Evolutionary conservation across 2,797 vertebrate genomes (phyloP).

Genomic region (Meda fulgida): DNA sequence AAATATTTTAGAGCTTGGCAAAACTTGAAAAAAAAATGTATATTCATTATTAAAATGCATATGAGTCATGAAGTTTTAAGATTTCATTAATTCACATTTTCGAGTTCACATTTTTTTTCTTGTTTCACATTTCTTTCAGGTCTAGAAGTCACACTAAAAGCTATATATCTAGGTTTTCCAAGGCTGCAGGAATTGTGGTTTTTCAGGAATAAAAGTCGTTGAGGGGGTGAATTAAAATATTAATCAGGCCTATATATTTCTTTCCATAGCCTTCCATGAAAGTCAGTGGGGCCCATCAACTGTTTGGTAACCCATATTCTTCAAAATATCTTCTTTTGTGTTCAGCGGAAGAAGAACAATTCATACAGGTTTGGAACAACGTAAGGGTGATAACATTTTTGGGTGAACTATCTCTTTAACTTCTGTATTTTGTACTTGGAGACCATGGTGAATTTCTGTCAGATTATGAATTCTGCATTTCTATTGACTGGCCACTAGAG

Average conservation of each 20-base stretch:
- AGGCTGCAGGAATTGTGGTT: neutral
- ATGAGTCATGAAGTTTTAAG: neutral
- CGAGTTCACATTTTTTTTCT: too few relatives aligned
- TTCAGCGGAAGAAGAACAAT: neutral
- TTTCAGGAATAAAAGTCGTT: neutral
- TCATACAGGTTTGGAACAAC: too few relatives aligned
- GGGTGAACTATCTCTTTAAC: neutral
- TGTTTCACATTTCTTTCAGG: too few relatives aligned
- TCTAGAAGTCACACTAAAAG: neutral
- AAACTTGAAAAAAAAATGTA: too few relatives aligned
- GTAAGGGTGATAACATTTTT: neutral
- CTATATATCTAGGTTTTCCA: neutral
- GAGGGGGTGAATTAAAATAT: neutral
- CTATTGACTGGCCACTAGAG: slow-evolving; percentile 2
- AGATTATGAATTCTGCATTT: neutral
- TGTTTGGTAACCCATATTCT: neutral
- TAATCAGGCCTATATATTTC: too few relatives aligned
- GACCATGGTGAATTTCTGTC: neutral
- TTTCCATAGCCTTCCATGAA: neutral
- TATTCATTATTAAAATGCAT: neutral
- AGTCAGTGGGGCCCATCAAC: neutral
- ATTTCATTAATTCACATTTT: neutral
- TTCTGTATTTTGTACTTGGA: neutral
- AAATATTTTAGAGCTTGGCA: too few relatives aligned
- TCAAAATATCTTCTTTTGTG: neutral